Evolutionary conservation across 2,888 invertebrate species (phyloP), one percentile per base, ranked within the genome.

Genomic region (Pyrochroa serraticornis): DNA sequence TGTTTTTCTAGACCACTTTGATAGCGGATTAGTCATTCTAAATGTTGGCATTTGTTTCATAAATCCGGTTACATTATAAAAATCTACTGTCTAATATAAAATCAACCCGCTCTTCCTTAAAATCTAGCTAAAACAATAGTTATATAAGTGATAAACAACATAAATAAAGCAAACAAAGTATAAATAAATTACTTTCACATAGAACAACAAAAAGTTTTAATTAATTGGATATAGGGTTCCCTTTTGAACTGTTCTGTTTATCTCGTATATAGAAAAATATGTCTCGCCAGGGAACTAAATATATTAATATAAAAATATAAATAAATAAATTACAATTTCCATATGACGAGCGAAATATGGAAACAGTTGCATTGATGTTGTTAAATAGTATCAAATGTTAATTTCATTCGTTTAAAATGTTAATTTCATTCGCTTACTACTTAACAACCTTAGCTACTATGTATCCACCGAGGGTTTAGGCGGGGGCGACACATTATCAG

Each of bases 391-490:
- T 22, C 22, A 31, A 43, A 31, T 9, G 8, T 9, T 43, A 43
- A 43, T 31, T 43, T 32, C 8, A 22, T 32, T 22, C 12, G 32
- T 6, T 41, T 43, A 33, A 42, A 42, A 42, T 30, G 6, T 7
- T 32, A 43, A 43, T 31, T 43, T 32, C 8, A 22, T 32, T 22
- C 12, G 32, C 36, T 41, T 43, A 33, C 34, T 30, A 48, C 35
- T 33, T 43, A 51, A 54, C 12, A 48, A 54, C 13, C 22, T 22
- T 35, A 46, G 45, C 57, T 58, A 59, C 68, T 70, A 70, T 60
- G 67, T 63, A 55, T 70, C 70, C 8, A 67, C 60, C 30, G 64
- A 57, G 10, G 67, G 60, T 56, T 68, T 69, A 51, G 66, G 55
- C 47, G 60, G 64, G 54, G 57, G 62, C 38, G 56, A 51, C 42